A percentile compares a stretch with the other conserved stretches of the same genome.
phyloP scores from a whole-genome alignment of 2,888 invertebrate species.

The Lamellibrachia columna region DNA sequence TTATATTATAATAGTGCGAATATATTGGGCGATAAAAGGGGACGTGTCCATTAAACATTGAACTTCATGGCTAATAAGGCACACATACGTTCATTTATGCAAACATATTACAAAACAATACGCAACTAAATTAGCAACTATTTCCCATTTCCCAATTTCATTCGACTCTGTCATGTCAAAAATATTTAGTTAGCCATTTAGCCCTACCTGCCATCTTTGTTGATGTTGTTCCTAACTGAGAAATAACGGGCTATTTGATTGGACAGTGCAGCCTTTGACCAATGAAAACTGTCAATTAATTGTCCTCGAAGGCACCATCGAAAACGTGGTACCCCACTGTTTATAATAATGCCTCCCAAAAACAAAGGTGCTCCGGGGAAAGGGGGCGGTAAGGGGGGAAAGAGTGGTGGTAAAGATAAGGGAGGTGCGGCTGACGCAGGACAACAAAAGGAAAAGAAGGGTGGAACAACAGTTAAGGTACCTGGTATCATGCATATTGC shows the following conservation, averaged over 20 bases:
- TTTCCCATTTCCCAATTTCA: not conserved
- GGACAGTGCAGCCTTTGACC: not conserved
- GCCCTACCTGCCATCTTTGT: slow-evolving; percentile 1
- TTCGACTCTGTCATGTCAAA: not conserved
- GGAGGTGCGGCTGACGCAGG: slow-evolving; percentile 56
- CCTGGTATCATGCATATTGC: slow-evolving; percentile 66
- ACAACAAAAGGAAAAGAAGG: slow-evolving; percentile 54
- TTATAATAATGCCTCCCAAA: slow-evolving; percentile 25
- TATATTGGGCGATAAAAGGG: not conserved
- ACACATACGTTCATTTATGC: not conserved
- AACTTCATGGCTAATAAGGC: not conserved
- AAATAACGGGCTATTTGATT: not conserved
- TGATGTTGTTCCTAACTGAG: not conserved
- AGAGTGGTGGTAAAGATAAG: slow-evolving; percentile 50
- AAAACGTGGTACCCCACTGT: not conserved
- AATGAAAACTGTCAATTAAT: slow-evolving; percentile 4
- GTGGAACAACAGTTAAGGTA: slow-evolving; percentile 72
- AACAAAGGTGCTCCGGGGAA: slow-evolving; percentile 49
- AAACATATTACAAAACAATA: not conserved
- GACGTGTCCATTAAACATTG: not conserved
- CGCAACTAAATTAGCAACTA: not conserved
- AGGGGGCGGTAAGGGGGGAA: slow-evolving; percentile 45
- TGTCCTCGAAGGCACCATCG: not conserved
- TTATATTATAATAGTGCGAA: too few relatives aligned
- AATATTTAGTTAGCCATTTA: not conserved